Evolutionary conservation across 2,888 invertebrate species (phyloP).

Genomic region (Cryptocephalus primarius): DNA sequence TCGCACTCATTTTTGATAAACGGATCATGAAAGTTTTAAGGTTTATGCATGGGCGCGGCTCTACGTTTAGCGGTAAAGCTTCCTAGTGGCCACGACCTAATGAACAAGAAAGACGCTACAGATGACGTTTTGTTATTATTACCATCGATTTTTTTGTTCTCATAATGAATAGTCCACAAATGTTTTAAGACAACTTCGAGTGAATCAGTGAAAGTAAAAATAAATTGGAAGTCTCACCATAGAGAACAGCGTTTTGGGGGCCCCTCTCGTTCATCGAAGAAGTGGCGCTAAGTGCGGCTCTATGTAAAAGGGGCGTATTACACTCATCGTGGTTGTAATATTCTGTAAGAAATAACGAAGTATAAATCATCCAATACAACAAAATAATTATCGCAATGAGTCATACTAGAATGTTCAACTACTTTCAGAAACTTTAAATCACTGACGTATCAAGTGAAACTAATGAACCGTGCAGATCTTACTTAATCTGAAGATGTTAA

Average conservation of each 20-base stretch:
- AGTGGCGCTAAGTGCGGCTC: constrained; percentile 65
- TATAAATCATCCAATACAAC: neutral
- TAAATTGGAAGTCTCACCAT: constrained; percentile 54
- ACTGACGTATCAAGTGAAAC: neutral
- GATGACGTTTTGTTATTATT: too few species aligned
- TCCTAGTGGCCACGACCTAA: too few species aligned
- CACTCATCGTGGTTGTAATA: constrained; percentile 63
- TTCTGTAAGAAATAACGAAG: constrained; percentile 20
- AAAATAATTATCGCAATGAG: constrained; percentile 6
- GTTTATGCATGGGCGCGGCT: neutral
- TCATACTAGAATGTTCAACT: neutral
- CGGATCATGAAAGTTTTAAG: neutral
- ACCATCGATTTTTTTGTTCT: too few species aligned
- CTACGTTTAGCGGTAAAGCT: too few species aligned
- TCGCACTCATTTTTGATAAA: constrained; percentile 25
- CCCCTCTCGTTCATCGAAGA: constrained; percentile 72
- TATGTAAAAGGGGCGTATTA: constrained; percentile 65
- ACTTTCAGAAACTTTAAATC: constrained; percentile 1
- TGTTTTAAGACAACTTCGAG: neutral
- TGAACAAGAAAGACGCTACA: too few species aligned
- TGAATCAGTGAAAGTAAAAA: too few species aligned
- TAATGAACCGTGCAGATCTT: neutral
- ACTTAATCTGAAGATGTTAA: too few species aligned
- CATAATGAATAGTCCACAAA: constrained; percentile 7
- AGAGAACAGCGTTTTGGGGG: constrained; percentile 72